These are phyloP conservation scores for Aphelenchoides avenae DNA, from an alignment of 1,140 invertebrate species.

Conservation along the genomic window DNA sequence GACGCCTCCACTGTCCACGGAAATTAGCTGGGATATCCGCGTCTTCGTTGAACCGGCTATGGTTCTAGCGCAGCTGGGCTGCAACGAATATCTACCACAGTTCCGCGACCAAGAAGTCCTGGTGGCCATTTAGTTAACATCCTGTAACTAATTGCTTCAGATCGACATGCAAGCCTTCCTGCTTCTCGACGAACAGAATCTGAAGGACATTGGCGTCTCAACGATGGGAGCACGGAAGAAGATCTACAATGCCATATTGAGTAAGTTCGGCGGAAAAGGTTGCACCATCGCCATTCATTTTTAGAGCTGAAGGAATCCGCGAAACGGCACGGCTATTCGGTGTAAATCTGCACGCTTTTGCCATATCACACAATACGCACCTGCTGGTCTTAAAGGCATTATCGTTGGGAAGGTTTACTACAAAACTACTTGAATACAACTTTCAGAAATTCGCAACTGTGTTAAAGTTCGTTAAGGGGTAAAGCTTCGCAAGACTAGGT, in stretches of 20 bases:
- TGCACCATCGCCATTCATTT: no score
- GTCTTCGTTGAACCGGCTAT: conserved; percentile 46
- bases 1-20: no score
- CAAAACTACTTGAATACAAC: no score
- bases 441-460: no score
- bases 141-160: conserved; percentile 28
- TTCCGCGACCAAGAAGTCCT: conserved; percentile 54
- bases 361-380: no score
- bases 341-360: no score
- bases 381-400: no score
- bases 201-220: conserved; percentile 53
- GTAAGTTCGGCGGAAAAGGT: conserved; percentile 23
- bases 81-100: conserved; percentile 49
- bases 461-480: no score
- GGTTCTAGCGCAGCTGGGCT: conserved; percentile 54
- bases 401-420: no score
- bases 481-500: no score
- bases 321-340: no score
- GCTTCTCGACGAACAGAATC: conserved; percentile 52
- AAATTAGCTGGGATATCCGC: conserved; percentile 57
- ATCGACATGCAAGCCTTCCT: conserved; percentile 59
- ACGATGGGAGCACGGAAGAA: conserved; percentile 57
- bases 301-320: no score
- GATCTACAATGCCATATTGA: conserved; percentile 55
- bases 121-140: conserved; percentile 3